Percentiles rank a stretch among this genome's conserved stretches.
Conservation (phyloP, 2,113 vertebrate species). For the Lasiurus cinereus region DNA sequence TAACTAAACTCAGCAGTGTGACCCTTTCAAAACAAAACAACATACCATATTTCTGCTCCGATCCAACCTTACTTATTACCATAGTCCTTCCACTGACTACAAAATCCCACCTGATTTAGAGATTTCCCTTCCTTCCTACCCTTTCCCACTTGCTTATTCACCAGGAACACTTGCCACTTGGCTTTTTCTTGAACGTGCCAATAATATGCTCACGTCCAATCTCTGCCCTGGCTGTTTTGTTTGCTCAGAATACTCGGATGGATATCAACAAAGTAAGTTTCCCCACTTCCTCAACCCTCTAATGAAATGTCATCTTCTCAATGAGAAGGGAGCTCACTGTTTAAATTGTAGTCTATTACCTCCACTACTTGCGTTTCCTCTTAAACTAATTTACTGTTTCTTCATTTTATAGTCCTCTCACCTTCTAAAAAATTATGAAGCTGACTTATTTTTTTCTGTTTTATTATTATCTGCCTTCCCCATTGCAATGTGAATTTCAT, state of each 20-base stretch:
- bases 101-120: neutral
- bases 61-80: neutral
- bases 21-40: neutral
- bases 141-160: neutral
- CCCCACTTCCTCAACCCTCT: neutral
- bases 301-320: neutral
- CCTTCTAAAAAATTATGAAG: neutral
- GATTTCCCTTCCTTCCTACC: fast-evolving
- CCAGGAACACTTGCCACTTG: neutral
- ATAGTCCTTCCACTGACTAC: neutral
- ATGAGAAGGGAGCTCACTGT: neutral
- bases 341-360: neutral
- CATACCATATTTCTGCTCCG: neutral
- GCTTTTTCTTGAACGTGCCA: neutral
- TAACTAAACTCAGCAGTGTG: neutral
- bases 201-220: neutral
- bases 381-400: neutral
- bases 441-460: neutral
- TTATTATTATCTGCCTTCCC: neutral
- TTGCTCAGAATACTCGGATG: neutral
- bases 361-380: neutral
- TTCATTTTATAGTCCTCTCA: neutral
- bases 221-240: neutral
- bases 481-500: neutral
- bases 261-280: neutral